A percentile compares a stretch with the other conserved stretches of the same genome.
phyloP scores from a whole-genome alignment of 2,888 invertebrate genomes.

The Glomeris marginata region DNA sequence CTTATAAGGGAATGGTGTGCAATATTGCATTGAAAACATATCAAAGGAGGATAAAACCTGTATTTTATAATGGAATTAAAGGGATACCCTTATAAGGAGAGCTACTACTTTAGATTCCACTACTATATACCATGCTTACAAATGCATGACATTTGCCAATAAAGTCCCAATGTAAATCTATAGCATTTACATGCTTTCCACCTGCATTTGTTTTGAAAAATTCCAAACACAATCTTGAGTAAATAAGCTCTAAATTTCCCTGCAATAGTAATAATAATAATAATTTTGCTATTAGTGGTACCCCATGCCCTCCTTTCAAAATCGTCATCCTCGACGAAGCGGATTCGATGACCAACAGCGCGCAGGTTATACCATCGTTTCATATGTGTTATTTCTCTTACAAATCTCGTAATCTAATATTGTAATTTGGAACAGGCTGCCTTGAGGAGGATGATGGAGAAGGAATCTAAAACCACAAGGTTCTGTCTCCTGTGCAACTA shows the following conservation, averaged over 20 bases:
- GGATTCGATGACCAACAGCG: conserved; percentile 95
- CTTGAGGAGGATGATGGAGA: conserved; percentile 91
- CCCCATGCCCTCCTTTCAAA: conserved; percentile 85
- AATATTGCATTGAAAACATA: no score
- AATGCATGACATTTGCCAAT: no score
- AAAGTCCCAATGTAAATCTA: conserved; percentile 1
- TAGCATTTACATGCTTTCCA: neutral
- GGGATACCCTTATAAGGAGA: no score
- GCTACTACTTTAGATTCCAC: no score
- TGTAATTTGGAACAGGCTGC: conserved; percentile 48
- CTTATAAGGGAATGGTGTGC: no score
- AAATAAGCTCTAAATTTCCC: no score
- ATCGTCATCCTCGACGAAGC: conserved; percentile 96
- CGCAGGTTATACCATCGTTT: conserved; percentile 44
- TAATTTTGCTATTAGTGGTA: conserved; percentile 41
- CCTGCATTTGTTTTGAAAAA: neutral
- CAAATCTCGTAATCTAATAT: conserved; percentile 8
- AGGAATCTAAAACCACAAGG: conserved; percentile 80
- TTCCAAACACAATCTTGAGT: neutral
- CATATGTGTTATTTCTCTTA: no score
- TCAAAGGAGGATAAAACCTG: no score
- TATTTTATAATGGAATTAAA: no score
- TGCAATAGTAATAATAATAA: neutral
- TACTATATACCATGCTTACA: no score
- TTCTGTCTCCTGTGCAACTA: conserved; percentile 99